Percentiles rank a stretch among this genome's conserved stretches.
Evolutionary conservation across 1,140 invertebrate species (phyloP).

Genomic region (Dysdera silvatica): DNA sequence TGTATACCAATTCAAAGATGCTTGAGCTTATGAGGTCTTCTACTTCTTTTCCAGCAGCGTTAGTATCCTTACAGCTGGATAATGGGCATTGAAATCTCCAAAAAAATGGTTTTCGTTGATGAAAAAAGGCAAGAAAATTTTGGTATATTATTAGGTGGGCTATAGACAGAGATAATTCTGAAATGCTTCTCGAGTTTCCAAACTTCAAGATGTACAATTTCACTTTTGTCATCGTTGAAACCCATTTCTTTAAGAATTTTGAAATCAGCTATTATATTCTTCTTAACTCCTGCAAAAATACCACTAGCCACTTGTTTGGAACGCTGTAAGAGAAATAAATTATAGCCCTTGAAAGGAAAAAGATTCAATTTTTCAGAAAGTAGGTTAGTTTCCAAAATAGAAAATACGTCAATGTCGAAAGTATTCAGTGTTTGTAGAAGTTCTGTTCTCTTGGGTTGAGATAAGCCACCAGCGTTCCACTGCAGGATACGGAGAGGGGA

Average conservation of each 20-base stretch:
- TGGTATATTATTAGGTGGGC: not conserved
- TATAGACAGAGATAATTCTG: not conserved
- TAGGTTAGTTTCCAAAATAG: not conserved
- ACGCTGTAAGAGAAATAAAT: not conserved
- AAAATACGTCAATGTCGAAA: not conserved
- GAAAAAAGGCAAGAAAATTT: not conserved
- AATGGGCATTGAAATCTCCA: conserved; percentile 1
- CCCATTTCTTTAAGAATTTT: not conserved
- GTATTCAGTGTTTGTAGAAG: not conserved
- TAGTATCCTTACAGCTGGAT: not conserved
- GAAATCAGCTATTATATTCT: not conserved
- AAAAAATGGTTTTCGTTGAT: not conserved
- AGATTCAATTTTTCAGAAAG: not conserved
- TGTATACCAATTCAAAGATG: not conserved
- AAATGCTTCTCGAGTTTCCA: not conserved
- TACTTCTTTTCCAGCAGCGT: not conserved
- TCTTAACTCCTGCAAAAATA: not conserved
- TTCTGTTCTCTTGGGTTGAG: not conserved
- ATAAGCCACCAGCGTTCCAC: not conserved
- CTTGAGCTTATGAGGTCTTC: not conserved
- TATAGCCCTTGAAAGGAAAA: not conserved
- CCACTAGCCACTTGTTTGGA: conserved; percentile 2
- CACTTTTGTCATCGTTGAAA: not conserved
- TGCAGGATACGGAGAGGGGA: not conserved
- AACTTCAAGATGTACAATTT: not conserved